Evolutionary conservation across 2,797 vertebrate species (phyloP), one percentile per base, ranked within the genome.

Genomic region (Amblyraja radiata): DNA sequence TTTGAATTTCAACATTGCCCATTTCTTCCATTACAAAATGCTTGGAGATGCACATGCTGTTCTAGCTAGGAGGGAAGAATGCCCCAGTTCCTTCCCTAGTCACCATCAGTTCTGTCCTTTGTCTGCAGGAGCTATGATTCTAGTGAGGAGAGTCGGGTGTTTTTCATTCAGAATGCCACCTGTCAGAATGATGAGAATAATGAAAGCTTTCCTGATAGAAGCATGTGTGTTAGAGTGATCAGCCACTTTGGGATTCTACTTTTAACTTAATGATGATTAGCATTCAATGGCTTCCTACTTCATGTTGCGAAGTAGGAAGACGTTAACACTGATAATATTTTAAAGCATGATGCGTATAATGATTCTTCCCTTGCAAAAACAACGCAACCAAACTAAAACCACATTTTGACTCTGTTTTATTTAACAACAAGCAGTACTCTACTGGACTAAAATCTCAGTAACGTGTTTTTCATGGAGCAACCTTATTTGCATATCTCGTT

Each of bases 381-480:
- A 90, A 90, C 71, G 86, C 65, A 65, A 76, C 90, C 21, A 92
- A 39, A 46, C 71, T 92, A 74, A 92, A 28, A 90, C 76, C 58
- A 76, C 71, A 92, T 76, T 76, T 92, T 46, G 25, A 74, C 46
- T 54, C 46, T 54, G 76, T 23, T 11, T 92, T 74, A 23, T 73
- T 92, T 92, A 23, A 74, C 36, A 76, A 54, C 73, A 46, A 92
- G 71, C 71, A 28, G 39, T 76, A 74, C 58, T 74, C 25, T 92
- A 76, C 90, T 92, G 90, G 90, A 25, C 90, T 92, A 54, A 71
- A 92, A 92, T 5, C 11, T 92, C 71, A 71, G 25, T 16, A 92
- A 65, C 14, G 21, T 88, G 61, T 39, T 74, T 92, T 92, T 74
- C 76, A 92, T 28, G 71, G 74, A 76, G 90, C 68, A 92, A 92